Conservation (phyloP, 2,113 vertebrate genomes). For the Sus scrofa region DNA sequence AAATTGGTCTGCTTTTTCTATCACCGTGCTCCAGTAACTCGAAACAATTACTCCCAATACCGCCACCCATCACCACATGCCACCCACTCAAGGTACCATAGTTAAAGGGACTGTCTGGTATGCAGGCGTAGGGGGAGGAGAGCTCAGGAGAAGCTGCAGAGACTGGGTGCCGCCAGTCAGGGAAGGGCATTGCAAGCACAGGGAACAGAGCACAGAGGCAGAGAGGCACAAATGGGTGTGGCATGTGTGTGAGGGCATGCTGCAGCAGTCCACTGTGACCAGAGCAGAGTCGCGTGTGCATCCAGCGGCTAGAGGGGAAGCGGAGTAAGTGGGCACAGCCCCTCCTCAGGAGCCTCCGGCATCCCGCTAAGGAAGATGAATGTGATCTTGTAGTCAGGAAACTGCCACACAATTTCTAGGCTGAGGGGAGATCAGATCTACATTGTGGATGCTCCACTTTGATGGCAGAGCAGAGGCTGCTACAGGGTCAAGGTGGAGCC, state of each 20-base stretch:
- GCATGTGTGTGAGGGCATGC: not conserved
- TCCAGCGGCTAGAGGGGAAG: not conserved
- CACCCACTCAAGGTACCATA: not conserved
- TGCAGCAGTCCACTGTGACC: not conserved
- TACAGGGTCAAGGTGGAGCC: not conserved
- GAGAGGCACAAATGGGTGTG: not conserved
- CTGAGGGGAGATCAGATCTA: not conserved
- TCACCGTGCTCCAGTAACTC: not conserved
- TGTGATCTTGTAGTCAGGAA: not conserved
- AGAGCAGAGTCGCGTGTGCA: not conserved
- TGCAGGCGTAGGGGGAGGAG: not conserved
- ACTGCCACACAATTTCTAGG: not conserved
- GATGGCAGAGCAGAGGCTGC: not conserved
- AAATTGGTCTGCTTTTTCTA: slow-evolving; percentile 24
- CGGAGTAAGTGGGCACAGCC: not conserved
- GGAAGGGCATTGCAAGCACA: not conserved
- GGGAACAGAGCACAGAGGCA: not conserved
- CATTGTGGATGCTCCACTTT: not conserved
- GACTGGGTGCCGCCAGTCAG: not conserved
- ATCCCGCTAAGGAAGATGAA: not conserved
- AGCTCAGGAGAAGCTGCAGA: not conserved
- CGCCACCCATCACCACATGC: not conserved
- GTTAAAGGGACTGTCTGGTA: not conserved
- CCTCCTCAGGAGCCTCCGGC: not conserved
- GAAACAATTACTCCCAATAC: slow-evolving; percentile 25